Evolutionary conservation across 1,140 invertebrate genomes (phyloP).

Genomic region (Drosophila varians): DNA sequence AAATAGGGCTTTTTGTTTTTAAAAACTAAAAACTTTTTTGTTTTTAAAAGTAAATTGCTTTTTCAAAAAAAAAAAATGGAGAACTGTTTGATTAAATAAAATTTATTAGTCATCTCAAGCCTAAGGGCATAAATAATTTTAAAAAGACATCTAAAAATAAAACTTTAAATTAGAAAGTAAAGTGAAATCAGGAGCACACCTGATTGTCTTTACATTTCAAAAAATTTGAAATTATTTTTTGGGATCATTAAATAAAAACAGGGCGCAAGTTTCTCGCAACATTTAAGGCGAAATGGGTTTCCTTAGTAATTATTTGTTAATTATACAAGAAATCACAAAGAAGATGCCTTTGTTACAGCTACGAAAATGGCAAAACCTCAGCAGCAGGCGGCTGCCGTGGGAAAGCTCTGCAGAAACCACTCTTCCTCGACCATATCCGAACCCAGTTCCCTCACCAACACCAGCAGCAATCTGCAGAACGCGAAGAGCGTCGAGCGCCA

Average conservation of each 20-base stretch:
- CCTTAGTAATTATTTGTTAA: not conserved
- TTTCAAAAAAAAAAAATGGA: no score
- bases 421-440: constrained; percentile 82
- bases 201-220: no score
- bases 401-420: constrained; percentile 55
- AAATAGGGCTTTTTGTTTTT: no score
- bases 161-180: no score
- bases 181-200: no score
- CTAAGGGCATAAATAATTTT: no score
- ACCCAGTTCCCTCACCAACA: constrained; percentile 71
- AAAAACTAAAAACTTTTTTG: no score
- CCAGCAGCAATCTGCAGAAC: constrained; percentile 47
- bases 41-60: no score
- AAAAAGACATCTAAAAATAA: no score
- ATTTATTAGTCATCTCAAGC: no score
- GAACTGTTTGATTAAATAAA: no score
- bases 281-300: not conserved
- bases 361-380: constrained; percentile 49
- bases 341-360: constrained; percentile 15
- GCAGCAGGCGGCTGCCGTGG: constrained; percentile 9
- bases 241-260: not conserved
- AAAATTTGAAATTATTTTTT: not conserved
- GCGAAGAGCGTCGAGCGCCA: constrained; percentile 61
- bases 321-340: not conserved
- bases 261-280: not conserved